phyloP scores from a whole-genome alignment of 2,888 invertebrate genomes.

The Nycteola revayana region DNA sequence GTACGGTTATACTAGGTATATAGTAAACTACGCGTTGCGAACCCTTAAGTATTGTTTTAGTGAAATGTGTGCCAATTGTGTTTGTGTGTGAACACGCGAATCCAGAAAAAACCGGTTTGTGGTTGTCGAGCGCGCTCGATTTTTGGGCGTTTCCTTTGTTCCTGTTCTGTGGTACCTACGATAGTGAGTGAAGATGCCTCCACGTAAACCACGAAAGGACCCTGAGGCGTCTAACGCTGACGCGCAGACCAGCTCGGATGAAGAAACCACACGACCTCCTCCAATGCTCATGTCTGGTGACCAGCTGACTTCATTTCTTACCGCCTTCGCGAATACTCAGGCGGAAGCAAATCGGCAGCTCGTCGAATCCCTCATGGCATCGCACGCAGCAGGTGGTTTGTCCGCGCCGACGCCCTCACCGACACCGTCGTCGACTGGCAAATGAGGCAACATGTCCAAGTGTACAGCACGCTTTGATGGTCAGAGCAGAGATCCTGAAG shows the following conservation, averaged over 20 bases:
- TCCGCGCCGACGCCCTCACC: not conserved
- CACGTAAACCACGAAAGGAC: not conserved
- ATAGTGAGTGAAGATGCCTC: not conserved
- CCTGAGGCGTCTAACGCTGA: not conserved
- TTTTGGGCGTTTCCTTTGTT: no score
- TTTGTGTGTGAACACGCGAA: no score
- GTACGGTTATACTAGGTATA: no score
- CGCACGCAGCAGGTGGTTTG: slow-evolving; percentile 1
- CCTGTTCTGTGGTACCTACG: no score
- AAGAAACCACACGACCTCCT: not conserved
- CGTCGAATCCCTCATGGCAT: slow-evolving; percentile 10
- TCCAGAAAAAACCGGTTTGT: no score
- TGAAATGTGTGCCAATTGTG: no score
- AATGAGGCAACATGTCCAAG: no score
- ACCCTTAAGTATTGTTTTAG: no score
- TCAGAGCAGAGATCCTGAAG: slow-evolving; percentile 3
- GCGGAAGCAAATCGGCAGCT: slow-evolving; percentile 14
- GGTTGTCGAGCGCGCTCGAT: no score
- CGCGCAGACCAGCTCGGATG: not conserved
- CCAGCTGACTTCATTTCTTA: slow-evolving; percentile 7
- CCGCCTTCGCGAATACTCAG: slow-evolving; percentile 14
- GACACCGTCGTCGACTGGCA: no score
- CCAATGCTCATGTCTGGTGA: slow-evolving; percentile 9
- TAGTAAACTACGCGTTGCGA: no score
- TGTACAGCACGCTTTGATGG: slow-evolving; percentile 21